phyloP scores from a whole-genome alignment of 1,140 invertebrate species.

The Palaemon carinicauda region DNA sequence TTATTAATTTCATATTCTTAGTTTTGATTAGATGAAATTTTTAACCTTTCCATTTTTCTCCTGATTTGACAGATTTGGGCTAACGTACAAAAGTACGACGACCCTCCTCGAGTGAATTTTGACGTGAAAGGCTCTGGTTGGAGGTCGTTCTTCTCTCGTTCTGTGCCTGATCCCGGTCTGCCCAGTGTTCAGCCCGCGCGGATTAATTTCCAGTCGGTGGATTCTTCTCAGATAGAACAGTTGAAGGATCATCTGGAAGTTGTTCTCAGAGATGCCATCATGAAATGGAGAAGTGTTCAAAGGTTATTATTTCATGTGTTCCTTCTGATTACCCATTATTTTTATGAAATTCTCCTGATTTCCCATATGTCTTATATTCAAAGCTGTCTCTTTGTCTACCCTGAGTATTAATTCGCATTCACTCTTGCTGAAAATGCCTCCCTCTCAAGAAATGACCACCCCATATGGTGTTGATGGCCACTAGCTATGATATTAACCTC shows the following conservation, averaged over 20 bases:
- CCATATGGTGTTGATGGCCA: no score
- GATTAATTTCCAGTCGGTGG: slow-evolving; percentile 67
- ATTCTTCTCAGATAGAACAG: slow-evolving; percentile 64
- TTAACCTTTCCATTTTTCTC: slow-evolving; percentile 1
- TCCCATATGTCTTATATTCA: no score
- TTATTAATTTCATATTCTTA: no score
- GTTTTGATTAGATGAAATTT: no score
- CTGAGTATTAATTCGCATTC: no score
- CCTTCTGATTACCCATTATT: no score
- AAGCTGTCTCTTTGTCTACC: no score
- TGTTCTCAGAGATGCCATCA: slow-evolving; percentile 69
- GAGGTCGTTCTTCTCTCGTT: slow-evolving; percentile 70
- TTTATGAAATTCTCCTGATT: no score
- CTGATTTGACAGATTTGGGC: slow-evolving; percentile 71
- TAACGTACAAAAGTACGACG: slow-evolving; percentile 76
- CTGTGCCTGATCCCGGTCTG: slow-evolving; percentile 64
- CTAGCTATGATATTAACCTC: no score
- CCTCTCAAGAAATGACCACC: no score
- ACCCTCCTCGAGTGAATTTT: slow-evolving; percentile 75
- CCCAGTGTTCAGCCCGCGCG: slow-evolving; percentile 70
- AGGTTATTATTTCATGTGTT: slow-evolving; percentile 40
- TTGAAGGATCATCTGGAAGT: slow-evolving; percentile 71
- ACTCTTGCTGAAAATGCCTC: no score
- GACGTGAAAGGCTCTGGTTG: slow-evolving; percentile 75
- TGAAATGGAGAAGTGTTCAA: slow-evolving; percentile 57